phyloP scores from a whole-genome alignment of 2,888 invertebrate species.

The Eudasyphora cyanicolor region DNA sequence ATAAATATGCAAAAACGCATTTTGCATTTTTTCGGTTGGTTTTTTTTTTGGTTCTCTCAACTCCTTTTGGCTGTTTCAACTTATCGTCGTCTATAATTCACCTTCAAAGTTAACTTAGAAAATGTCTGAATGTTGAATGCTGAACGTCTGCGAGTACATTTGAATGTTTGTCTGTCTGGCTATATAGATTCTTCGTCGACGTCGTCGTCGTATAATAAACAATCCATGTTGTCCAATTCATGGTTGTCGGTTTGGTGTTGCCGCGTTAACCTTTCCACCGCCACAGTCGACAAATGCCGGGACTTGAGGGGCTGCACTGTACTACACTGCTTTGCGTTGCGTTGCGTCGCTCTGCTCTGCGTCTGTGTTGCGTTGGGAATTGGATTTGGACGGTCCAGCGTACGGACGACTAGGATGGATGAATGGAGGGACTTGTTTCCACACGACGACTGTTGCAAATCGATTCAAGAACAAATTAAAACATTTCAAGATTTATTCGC shows the following conservation, averaged over 20 bases:
- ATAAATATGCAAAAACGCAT: conserved; percentile 38
- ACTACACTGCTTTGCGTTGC: too few species aligned
- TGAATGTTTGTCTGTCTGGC: background rate
- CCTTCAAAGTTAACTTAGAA: conserved; percentile 35
- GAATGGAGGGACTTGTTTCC: conserved; percentile 28
- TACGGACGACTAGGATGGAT: background rate
- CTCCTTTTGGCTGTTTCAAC: conserved; percentile 20
- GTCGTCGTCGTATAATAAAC: conserved; percentile 18
- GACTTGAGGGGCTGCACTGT: too few species aligned
- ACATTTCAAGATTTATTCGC: conserved; percentile 79
- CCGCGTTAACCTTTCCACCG: conserved; percentile 32
- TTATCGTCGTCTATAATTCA: conserved; percentile 35
- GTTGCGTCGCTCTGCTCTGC: too few species aligned
- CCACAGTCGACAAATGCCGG: conserved; percentile 27
- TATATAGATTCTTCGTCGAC: background rate
- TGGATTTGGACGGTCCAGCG: too few species aligned
- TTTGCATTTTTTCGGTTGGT: conserved; percentile 23
- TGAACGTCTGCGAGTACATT: too few species aligned
- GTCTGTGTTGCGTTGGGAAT: conserved; percentile 7
- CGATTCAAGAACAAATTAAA: conserved; percentile 79
- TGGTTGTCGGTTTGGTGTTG: background rate
- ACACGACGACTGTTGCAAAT: conserved; percentile 70
- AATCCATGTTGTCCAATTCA: conserved; percentile 13
- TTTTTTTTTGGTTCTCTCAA: background rate
- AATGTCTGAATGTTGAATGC: conserved; percentile 7